A percentile compares a stretch with the other conserved stretches of the same genome.
These are phyloP conservation scores for Sphaeramia orbicularis DNA, from an alignment of 2,797 vertebrate species.

Conservation along the genomic window DNA sequence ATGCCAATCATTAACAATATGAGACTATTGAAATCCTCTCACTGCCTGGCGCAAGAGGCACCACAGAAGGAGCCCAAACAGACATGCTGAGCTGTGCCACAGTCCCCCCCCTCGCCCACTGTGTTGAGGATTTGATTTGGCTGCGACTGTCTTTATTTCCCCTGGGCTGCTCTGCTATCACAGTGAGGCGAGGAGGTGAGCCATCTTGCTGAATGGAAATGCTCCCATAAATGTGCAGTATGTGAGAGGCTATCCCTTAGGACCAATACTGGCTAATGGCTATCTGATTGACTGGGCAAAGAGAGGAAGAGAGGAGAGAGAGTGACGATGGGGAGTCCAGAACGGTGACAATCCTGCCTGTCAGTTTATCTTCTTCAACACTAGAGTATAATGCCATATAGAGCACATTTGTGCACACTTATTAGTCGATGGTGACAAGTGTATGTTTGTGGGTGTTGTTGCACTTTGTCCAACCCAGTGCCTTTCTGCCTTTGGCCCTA, in stretches of 20 bases:
- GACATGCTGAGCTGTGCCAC: conserved; percentile 51
- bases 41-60: conserved; percentile 20
- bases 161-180: conserved; percentile 65
- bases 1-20: conserved; percentile 48
- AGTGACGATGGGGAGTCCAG: conserved; percentile 29
- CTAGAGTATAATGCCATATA: conserved; percentile 12
- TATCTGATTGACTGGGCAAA: conserved; percentile 74
- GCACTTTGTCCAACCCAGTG: background rate
- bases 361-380: conserved; percentile 31
- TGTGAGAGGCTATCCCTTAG: conserved; percentile 57
- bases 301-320: conserved; percentile 44
- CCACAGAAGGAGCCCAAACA: conserved; percentile 43
- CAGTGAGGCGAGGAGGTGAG: conserved; percentile 65
- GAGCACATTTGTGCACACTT: conserved; percentile 35
- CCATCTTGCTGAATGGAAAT: conserved; percentile 71
- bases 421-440: conserved; percentile 15
- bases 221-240: conserved; percentile 67
- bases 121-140: conserved; percentile 64
- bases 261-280: conserved; percentile 72
- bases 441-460: conserved; percentile 7
- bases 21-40: conserved; percentile 28
- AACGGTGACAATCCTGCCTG: conserved; percentile 36
- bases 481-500: conserved; percentile 36
- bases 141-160: conserved; percentile 72
- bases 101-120: conserved; percentile 11